Percentiles rank a stretch among this genome's conserved stretches.
These are phyloP conservation scores for Lepidothrix coronata DNA, from an alignment of 2,113 vertebrate genomes.

Conservation along the genomic window DNA sequence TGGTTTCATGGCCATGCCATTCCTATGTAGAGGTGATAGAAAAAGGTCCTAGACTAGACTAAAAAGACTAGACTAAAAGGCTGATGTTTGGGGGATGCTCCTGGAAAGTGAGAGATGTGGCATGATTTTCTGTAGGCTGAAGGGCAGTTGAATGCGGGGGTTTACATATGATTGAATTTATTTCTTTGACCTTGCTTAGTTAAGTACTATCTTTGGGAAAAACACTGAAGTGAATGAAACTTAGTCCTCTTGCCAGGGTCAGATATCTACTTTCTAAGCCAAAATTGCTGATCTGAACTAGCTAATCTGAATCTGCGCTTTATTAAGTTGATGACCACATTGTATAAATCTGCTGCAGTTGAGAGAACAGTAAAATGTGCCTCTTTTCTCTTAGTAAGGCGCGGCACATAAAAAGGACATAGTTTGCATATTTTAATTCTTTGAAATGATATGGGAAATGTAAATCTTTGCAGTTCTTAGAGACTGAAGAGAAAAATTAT, in stretches of 20 bases:
- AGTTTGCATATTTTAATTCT: conserved; percentile 11
- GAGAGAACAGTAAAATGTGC: background rate
- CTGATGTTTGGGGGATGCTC: background rate
- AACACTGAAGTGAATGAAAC: background rate
- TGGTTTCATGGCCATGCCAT: background rate
- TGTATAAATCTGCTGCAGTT: background rate
- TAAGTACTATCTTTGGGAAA: background rate
- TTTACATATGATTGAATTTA: background rate
- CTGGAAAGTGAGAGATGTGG: background rate
- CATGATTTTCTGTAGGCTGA: background rate
- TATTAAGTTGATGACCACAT: background rate
- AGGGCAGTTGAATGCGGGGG: background rate
- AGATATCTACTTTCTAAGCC: background rate
- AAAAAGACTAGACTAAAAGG: background rate
- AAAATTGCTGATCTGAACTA: conserved; percentile 3
- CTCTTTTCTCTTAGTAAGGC: conserved; percentile 19
- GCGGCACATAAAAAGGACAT: background rate
- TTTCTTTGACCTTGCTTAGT: background rate
- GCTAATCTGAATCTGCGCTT: background rate
- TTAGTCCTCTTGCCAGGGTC: background rate
- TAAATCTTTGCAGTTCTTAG: background rate
- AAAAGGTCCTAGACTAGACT: background rate
- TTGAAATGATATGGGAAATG: conserved; percentile 3
- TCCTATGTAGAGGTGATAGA: background rate
- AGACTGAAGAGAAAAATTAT: background rate